Base-by-base conservation (phyloP, 1,140 invertebrate genomes). In the Scaptomyza graminum region DNA sequence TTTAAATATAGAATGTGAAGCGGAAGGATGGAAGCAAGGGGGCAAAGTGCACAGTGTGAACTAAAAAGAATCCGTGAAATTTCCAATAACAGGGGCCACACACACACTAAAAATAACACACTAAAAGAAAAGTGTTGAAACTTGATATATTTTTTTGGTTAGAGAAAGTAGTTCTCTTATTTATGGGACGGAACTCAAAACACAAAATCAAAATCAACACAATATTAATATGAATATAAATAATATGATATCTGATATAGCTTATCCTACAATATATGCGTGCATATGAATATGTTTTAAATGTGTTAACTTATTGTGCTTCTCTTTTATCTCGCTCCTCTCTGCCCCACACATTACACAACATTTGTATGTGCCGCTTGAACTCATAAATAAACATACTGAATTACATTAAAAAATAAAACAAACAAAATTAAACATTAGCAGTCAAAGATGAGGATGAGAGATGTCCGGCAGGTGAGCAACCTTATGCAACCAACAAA, bases 401-500 rank as follows among this genome's bases (percentile, higher is more conserved):
- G 28, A 28, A 28, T 28, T 16, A 39, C 22, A 12, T 63, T 31
- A 13, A 67, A 25, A 49, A 77, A 60, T 68, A 46, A 54, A 41
- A 51, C 49, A 59, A 52, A 60, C n/a, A 61, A 63, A 69, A 55
- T 47, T 51, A 78, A 77, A 80, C 44, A 67, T 68, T 91, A 94
- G 94, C 94, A 91, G 93, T 93, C 91, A 93, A 93, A 92, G 94
- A 95, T 90, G 94, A 94, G 80, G 94, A 95, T 88, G 94, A 94
- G 90, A 92, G 94, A 92, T 92, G 93, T 87, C 94, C 94, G 82
- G 93, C 94, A 94, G 94, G 94, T 95, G 94, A 93, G 83, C 89
- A 84, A 79, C 54, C 54, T 41, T 49, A 74, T 55, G 68, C 61
- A 72, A 69, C 22, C 52, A 71, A 76, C 37, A 65, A 65, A 64